Percentiles rank a stretch among this genome's conserved stretches.
phyloP scores from a whole-genome alignment of 1,140 invertebrate genomes.

The Dinothrombium tinctorium region DNA sequence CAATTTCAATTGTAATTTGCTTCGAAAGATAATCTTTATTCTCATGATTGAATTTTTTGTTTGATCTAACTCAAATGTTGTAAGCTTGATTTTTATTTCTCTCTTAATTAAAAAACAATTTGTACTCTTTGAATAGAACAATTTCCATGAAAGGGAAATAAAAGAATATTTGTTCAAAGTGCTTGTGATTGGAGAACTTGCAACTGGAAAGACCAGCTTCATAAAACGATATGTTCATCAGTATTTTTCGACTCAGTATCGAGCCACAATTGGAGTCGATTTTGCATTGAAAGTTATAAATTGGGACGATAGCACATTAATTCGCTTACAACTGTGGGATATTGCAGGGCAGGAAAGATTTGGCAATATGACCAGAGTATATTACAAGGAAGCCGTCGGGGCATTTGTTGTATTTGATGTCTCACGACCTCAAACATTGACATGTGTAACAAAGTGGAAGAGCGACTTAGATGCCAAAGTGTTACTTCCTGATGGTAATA shows the following conservation, averaged over 20 bases:
- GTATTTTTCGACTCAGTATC: conserved; percentile 88
- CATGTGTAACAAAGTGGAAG: conserved; percentile 39
- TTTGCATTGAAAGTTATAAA: conserved; percentile 95
- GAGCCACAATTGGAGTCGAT: conserved; percentile 94
- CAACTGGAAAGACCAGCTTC: conserved; percentile 89
- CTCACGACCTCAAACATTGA: conserved; percentile 68
- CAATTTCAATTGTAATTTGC: too few species aligned
- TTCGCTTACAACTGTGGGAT: conserved; percentile 89
- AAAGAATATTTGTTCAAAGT: conserved; percentile 85
- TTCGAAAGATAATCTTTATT: too few species aligned
- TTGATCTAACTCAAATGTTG: too few species aligned
- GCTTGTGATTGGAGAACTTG: conserved; percentile 87
- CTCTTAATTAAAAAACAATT: too few species aligned
- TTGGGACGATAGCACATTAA: conserved; percentile 82
- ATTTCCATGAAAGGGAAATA: too few species aligned
- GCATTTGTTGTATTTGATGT: conserved; percentile 96
- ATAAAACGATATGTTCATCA: conserved; percentile 97
- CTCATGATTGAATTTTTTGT: too few species aligned
- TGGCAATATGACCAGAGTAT: conserved; percentile 96
- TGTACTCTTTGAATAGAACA: too few species aligned
- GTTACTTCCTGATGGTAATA: conserved; percentile 8
- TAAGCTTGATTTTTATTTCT: too few species aligned
- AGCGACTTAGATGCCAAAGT: conserved; percentile 11
- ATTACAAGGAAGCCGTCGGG: conserved; percentile 98
- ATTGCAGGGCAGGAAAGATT: conserved; percentile 61